A percentile compares a stretch with the other conserved stretches of the same genome.
phyloP scores from a whole-genome alignment of 37 sponge, comb jelly and placozoan genomes.

The Geodia barretti region DNA sequence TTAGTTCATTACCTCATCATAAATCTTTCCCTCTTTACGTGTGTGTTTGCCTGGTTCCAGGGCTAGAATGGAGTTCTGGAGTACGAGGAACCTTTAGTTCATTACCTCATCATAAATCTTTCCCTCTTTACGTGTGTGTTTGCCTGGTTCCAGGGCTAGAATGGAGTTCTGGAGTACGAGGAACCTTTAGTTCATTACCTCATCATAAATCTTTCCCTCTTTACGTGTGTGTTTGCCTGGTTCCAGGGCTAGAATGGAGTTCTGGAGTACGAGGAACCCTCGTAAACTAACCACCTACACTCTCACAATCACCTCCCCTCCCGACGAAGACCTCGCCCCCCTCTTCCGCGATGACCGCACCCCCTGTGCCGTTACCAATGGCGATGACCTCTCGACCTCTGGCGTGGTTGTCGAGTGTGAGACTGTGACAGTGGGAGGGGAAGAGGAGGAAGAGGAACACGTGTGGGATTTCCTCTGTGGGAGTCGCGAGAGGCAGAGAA shows the following conservation, averaged over 20 bases:
- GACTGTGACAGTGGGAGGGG: conserved; percentile 20
- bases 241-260: conserved; percentile 46
- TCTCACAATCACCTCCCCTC: conserved; percentile 46
- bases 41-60: no score
- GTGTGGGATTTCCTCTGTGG: background rate
- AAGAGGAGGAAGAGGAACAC: background rate
- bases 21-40: no score
- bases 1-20: no score
- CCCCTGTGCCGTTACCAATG: background rate
- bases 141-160: no score
- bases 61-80: no score
- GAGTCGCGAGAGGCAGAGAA: background rate
- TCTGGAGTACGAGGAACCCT: conserved; percentile 64
- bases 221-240: background rate
- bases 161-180: conserved; percentile 63
- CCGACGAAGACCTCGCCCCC: conserved; percentile 16
- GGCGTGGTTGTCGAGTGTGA: background rate
- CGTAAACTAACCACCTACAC: conserved; percentile 39
- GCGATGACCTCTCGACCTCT: background rate
- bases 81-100: no score
- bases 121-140: no score
- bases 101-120: no score
- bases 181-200: no score
- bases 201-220: background rate
- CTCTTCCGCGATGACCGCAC: background rate